A percentile compares a stretch with the other conserved stretches of the same genome.
phyloP scores from a whole-genome alignment of 2,797 vertebrate genomes.

The Hafferia zeledoni region DNA sequence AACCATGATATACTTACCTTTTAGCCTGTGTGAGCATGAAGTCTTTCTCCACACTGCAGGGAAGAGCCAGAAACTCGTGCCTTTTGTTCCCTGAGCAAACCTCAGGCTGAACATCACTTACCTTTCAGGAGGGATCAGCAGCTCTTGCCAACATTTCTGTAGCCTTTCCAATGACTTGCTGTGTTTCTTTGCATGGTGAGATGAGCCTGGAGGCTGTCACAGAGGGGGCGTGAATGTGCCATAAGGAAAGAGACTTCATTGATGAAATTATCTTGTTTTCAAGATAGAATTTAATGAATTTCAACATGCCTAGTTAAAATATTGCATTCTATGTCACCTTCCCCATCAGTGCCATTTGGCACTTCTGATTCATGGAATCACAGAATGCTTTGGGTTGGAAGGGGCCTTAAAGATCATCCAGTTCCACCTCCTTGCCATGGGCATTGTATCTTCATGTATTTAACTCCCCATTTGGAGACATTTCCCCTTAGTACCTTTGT shows the following conservation, averaged over 20 bases:
- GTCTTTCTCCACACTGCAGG: no score
- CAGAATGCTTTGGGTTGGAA: not conserved
- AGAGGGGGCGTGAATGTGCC: rapidly evolving
- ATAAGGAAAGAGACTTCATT: rapidly evolving
- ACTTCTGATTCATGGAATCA: not conserved
- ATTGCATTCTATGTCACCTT: not conserved
- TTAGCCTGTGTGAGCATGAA: rapidly evolving
- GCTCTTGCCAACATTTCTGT: rapidly evolving
- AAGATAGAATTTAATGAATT: no score
- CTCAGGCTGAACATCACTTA: not conserved
- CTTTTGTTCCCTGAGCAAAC: not conserved
- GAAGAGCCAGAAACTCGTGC: not conserved
- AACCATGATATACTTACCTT: not conserved
- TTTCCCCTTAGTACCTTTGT: not conserved
- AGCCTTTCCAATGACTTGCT: not conserved
- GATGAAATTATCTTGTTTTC: not conserved
- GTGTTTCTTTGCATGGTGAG: not conserved
- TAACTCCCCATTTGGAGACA: not conserved
- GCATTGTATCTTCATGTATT: not conserved
- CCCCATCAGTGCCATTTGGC: not conserved
- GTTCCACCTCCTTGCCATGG: not conserved
- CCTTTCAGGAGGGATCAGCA: not conserved
- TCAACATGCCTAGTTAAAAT: rapidly evolving
- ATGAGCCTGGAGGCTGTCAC: not conserved
- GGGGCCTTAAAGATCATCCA: not conserved